These are phyloP conservation scores for Psammodynastes pulverulentus DNA, from an alignment of 2,113 vertebrate species.

Conservation along the genomic window DNA sequence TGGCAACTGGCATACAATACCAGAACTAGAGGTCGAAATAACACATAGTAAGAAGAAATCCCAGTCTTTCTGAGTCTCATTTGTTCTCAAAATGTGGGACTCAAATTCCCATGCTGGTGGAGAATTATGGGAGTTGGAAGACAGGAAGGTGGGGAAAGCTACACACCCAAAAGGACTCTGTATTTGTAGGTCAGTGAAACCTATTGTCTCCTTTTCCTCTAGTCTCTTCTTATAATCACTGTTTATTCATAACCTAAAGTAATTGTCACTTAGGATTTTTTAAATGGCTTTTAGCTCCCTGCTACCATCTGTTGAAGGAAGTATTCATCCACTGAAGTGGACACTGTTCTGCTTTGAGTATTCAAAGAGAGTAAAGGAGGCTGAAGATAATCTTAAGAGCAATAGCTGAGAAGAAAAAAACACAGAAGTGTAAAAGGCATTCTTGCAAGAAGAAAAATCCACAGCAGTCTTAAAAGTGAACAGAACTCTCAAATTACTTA, in stretches of 20 bases:
- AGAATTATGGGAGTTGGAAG: not conserved
- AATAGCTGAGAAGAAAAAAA: not conserved
- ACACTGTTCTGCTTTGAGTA: not conserved
- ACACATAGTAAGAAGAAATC: not conserved
- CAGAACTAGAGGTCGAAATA: not conserved
- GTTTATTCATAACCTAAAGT: not conserved
- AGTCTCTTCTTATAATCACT: not conserved
- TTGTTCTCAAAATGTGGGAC: not conserved
- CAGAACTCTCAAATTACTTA: not conserved
- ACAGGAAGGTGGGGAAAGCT: not conserved
- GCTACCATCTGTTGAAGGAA: not conserved
- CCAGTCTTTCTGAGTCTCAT: not conserved
- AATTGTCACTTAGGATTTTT: not conserved
- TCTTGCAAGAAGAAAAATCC: not conserved
- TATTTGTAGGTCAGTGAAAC: not conserved
- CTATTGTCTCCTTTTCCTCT: not conserved
- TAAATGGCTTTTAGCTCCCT: not conserved
- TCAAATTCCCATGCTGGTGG: not conserved
- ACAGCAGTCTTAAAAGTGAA: conserved; percentile 5
- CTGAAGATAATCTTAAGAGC: not conserved
- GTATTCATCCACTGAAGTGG: not conserved
- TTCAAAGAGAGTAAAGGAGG: not conserved
- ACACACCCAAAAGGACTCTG: not conserved
- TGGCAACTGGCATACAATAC: not conserved
- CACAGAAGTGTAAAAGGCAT: not conserved